These are phyloP conservation scores for Columba janthina DNA, from an alignment of 2,113 vertebrate species.

Conservation along the genomic window DNA sequence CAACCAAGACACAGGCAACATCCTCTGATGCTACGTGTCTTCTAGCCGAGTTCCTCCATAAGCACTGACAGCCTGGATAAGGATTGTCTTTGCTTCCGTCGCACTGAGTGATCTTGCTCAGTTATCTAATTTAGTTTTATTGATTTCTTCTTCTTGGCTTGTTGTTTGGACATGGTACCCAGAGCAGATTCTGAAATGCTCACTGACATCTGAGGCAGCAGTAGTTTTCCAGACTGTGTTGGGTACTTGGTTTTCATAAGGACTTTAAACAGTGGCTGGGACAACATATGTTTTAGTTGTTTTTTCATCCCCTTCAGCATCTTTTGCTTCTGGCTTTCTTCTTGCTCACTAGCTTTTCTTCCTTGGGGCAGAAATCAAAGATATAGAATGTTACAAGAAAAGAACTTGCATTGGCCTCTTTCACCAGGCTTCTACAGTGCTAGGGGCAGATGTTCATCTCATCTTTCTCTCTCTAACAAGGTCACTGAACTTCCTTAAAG, in stretches of 20 bases:
- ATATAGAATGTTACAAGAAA: not conserved
- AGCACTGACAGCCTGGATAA: not conserved
- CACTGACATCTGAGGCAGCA: conserved; percentile 58
- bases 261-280: conserved; percentile 85
- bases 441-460: not conserved
- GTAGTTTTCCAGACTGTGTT: conserved; percentile 88
- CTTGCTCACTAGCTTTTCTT: conserved; percentile 72
- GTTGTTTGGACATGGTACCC: conserved; percentile 73
- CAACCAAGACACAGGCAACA: not conserved
- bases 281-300: conserved; percentile 85
- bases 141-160: conserved; percentile 51
- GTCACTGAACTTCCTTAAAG: not conserved
- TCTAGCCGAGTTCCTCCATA: not conserved
- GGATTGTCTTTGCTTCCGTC: not conserved
- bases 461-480: not conserved
- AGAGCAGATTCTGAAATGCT: conserved; percentile 77
- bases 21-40: not conserved
- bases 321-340: conserved; percentile 84
- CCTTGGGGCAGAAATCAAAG: conserved; percentile 50
- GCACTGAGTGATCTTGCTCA: not conserved
- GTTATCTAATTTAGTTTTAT: not conserved
- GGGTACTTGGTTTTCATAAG: conserved; percentile 90
- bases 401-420: not conserved
- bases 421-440: not conserved
- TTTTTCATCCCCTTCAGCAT: conserved; percentile 89